Evolutionary conservation across 2,113 vertebrate genomes (phyloP).

Genomic region (Thymallus thymallus): DNA sequence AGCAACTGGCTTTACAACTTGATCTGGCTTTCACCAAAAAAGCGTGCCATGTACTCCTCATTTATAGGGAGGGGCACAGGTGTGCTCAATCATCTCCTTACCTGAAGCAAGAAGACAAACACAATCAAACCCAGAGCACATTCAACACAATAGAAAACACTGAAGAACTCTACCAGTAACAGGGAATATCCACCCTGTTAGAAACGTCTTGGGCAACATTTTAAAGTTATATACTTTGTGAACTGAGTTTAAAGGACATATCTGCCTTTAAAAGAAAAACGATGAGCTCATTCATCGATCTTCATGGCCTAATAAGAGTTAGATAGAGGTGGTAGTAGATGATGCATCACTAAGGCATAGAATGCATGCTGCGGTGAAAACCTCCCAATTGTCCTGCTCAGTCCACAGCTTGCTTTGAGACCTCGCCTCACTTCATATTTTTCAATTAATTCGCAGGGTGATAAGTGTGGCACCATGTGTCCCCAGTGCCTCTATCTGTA

Average conservation of each 20-base stretch:
- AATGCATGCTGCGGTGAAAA: neutral
- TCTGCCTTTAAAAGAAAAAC: neutral
- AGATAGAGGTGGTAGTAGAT: neutral
- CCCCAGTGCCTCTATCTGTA: constrained; percentile 70
- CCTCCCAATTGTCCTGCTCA: neutral
- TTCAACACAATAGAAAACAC: too few species aligned
- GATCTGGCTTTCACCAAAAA: too few species aligned
- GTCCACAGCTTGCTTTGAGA: constrained; percentile 28
- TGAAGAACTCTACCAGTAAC: too few species aligned
- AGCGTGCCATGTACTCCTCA: too few species aligned
- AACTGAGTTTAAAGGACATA: neutral
- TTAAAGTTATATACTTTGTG: neutral
- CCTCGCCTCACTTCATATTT: constrained; percentile 42
- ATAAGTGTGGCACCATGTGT: constrained; percentile 74
- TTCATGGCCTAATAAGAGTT: neutral
- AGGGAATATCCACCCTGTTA: too few species aligned
- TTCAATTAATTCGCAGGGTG: constrained; percentile 76
- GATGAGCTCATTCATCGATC: neutral
- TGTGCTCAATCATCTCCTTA: too few species aligned
- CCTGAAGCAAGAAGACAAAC: too few species aligned
- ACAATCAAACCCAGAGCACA: too few species aligned
- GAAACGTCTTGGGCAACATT: constrained; percentile 1
- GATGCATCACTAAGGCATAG: constrained; percentile 1
- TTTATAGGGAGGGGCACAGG: too few species aligned
- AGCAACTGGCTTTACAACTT: too few species aligned